Conservation (phyloP, 2,113 vertebrate genomes). For the Mesembrinibis cayennensis region DNA sequence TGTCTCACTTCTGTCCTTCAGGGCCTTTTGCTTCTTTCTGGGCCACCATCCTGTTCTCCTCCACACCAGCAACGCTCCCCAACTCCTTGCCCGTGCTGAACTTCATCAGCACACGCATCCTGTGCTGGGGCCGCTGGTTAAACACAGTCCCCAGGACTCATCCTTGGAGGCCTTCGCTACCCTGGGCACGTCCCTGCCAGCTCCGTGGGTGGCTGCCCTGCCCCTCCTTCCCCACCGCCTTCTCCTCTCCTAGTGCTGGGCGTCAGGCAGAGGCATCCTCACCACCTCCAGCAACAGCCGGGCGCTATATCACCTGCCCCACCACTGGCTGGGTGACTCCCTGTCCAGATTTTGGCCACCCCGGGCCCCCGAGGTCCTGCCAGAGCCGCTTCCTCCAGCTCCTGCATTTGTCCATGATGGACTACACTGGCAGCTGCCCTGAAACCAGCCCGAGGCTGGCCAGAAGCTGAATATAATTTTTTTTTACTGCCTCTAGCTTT, state of each 20-base stretch:
- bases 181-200: background rate
- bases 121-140: background rate
- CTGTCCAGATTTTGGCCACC: background rate
- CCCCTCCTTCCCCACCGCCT: background rate
- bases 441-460: background rate
- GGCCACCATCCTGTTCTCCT: background rate
- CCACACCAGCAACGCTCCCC: background rate
- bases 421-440: background rate
- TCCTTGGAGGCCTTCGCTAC: background rate
- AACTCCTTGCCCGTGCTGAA: background rate
- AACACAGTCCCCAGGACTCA: fast-evolving
- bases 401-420: background rate
- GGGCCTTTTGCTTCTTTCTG: background rate
- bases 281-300: fast-evolving
- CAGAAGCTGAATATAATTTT: background rate
- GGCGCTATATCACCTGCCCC: background rate
- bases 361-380: fast-evolving
- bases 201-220: fast-evolving
- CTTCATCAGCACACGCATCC: background rate
- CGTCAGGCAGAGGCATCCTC: background rate
- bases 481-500: background rate
- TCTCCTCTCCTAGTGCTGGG: background rate
- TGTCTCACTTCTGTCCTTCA: background rate
- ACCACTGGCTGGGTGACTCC: fast-evolving
- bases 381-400: background rate